Evolutionary conservation across 1,140 invertebrate genomes (phyloP).

Genomic region (Vanessa atalanta): DNA sequence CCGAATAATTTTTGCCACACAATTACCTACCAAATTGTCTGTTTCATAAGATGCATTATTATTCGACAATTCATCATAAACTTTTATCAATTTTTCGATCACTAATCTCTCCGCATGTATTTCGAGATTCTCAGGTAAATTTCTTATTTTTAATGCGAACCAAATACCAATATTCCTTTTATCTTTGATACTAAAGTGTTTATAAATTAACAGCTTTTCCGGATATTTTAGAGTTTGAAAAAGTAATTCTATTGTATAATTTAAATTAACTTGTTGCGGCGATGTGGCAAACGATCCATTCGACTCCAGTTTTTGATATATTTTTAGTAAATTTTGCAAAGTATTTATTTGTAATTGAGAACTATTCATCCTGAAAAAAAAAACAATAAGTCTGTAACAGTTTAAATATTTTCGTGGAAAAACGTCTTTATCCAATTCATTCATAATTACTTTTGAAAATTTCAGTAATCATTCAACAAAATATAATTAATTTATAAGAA

Average conservation of each 20-base stretch:
- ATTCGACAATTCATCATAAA: conserved; percentile 36
- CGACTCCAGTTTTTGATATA: conserved; percentile 52
- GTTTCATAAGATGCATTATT: background rate
- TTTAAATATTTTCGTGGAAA: no score
- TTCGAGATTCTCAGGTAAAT: conserved; percentile 47
- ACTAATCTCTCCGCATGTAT: conserved; percentile 39
- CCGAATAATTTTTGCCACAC: background rate
- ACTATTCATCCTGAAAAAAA: conserved; percentile 23
- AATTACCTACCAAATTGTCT: conserved; percentile 20
- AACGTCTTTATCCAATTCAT: no score
- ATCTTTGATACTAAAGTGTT: conserved; percentile 44
- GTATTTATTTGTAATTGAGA: conserved; percentile 23
- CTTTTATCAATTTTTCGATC: conserved; percentile 40
- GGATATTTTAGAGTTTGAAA: conserved; percentile 48
- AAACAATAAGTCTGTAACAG: background rate
- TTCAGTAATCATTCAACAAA: no score
- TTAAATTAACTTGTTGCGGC: conserved; percentile 56
- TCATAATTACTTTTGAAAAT: no score
- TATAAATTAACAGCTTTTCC: conserved; percentile 52
- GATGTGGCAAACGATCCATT: conserved; percentile 44
- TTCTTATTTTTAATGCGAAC: conserved; percentile 47
- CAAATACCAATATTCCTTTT: conserved; percentile 48
- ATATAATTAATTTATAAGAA: no score
- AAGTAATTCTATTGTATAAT: conserved; percentile 47
- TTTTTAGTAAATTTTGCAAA: conserved; percentile 39